Base-by-base conservation (phyloP, 2,113 vertebrate species). In the Oostethus manadensis region DNA sequence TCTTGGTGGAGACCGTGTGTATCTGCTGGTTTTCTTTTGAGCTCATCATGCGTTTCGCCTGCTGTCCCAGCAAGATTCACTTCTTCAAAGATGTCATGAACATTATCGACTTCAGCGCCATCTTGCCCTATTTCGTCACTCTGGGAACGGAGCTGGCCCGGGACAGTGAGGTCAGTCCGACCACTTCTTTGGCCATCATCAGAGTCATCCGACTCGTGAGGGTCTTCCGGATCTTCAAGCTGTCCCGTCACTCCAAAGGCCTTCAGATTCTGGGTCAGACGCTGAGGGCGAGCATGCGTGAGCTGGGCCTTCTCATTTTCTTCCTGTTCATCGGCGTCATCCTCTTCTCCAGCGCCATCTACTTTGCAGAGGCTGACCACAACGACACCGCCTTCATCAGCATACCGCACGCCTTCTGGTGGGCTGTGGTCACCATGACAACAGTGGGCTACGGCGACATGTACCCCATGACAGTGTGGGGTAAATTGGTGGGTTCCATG, bases 51-150 rank as follows among this genome's bases (percentile, higher is more conserved):
- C 89, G 94, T 5, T 89, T 95, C 13, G 0, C 73, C 0, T 79
- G 87, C 53, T 84, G 79, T 20, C 94, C 94, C 0, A 95, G 92
- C 84, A 95, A 95, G 62, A 56, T 70, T 0, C 64, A 60, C 43
- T 95, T 95, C 86, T 94, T 94, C 83, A 93, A 93, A 71, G 90
- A 92, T 1, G 83, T 93, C 76, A 95, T 95, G 93, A 95, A 95
- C 82, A 86, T 94, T 68, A 94, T 95, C 11, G 94, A 95, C 64
- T 89, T 93, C 29, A 82, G 88, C 17, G 93, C 93, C 70, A 95
- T 95, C 73, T 63, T 93, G 33, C 94, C 94, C 1, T 95, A 92
- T 51, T 95, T 95, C 58, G 89, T 95, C 49, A 90, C 93, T 0
- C 76, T 95, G 64, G 91, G 92, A 71, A 93, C 93, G 0, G 93